Conservation (phyloP, 2,888 invertebrate species). For the Capitulum mitella region DNA sequence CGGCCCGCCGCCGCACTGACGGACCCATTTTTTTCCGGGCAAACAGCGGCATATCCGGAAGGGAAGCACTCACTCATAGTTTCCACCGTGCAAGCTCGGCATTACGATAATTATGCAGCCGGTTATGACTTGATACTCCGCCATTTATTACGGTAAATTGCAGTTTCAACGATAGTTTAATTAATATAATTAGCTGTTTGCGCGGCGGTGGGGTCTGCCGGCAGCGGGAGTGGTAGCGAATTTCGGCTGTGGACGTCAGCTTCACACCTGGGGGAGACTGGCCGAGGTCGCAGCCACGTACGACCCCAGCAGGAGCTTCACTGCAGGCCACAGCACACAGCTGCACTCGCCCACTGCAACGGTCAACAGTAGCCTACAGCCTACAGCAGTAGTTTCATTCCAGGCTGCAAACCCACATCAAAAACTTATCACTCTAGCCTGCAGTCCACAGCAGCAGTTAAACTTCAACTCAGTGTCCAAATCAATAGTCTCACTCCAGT, state of each 20-base stretch:
- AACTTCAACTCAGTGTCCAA: no score
- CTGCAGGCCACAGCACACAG: no score
- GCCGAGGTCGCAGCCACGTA: no score
- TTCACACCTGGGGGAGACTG: background rate
- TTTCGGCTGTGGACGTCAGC: background rate
- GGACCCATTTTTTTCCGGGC: background rate
- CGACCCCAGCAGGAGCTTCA: no score
- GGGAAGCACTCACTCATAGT: background rate
- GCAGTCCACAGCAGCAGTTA: no score
- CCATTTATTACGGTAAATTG: slow-evolving; percentile 6
- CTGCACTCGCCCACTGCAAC: no score
- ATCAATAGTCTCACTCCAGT: no score
- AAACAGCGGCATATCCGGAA: background rate
- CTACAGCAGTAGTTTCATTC: no score
- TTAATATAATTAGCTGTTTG: slow-evolving; percentile 19
- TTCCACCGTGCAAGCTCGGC: background rate
- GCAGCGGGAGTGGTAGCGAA: background rate
- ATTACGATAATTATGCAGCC: slow-evolving; percentile 1
- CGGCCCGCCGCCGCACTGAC: no score
- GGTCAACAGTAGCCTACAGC: no score
- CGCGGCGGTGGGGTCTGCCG: background rate
- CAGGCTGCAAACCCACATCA: no score
- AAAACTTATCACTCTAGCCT: no score
- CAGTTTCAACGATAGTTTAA: slow-evolving; percentile 25
- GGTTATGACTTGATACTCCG: slow-evolving; percentile 1